phyloP scores from a whole-genome alignment of 2,113 vertebrate genomes.

The Aphyosemion australe region DNA sequence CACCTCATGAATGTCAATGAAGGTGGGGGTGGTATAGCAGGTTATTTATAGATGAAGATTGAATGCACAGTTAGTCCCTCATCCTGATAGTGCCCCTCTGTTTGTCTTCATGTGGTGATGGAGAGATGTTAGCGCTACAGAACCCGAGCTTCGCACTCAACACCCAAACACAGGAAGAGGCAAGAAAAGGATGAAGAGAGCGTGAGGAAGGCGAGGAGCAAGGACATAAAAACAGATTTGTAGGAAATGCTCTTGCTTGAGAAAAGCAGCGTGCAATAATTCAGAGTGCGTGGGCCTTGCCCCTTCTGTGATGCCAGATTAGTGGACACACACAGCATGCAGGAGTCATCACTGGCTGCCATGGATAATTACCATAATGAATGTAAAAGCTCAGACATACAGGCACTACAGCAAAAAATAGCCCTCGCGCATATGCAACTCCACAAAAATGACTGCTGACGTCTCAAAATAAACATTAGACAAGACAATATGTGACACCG shows the following conservation, averaged over 20 bases:
- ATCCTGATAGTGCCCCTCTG: conserved; percentile 56
- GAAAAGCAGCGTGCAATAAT: conserved; percentile 25
- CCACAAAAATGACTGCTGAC: conserved; percentile 39
- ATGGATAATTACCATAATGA: conserved; percentile 71
- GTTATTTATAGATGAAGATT: conserved; percentile 66
- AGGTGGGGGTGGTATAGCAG: conserved; percentile 22
- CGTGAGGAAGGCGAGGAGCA: conserved; percentile 3
- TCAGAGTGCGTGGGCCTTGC: conserved; percentile 42
- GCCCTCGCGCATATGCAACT: conserved; percentile 19
- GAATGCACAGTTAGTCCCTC: conserved; percentile 50
- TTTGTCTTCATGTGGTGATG: conserved; percentile 60
- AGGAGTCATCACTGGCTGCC: conserved; percentile 66
- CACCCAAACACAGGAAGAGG: conserved; percentile 22
- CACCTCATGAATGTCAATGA: conserved; percentile 68
- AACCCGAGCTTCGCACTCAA: conserved; percentile 27
- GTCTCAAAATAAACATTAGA: conserved; percentile 34
- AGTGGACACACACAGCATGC: conserved; percentile 55
- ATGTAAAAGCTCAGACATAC: conserved; percentile 50
- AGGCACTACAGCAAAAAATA: conserved; percentile 41
- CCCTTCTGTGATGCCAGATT: conserved; percentile 53
- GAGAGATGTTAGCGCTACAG: conserved; percentile 64
- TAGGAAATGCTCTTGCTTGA: conserved; percentile 13
- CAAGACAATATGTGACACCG: conserved; percentile 9
- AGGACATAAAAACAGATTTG: conserved; percentile 36
- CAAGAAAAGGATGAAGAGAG: conserved; percentile 18